A percentile compares a stretch with the other conserved stretches of the same genome.
Conservation (phyloP, 2,113 vertebrate genomes). For the Xerus inauris region DNA sequence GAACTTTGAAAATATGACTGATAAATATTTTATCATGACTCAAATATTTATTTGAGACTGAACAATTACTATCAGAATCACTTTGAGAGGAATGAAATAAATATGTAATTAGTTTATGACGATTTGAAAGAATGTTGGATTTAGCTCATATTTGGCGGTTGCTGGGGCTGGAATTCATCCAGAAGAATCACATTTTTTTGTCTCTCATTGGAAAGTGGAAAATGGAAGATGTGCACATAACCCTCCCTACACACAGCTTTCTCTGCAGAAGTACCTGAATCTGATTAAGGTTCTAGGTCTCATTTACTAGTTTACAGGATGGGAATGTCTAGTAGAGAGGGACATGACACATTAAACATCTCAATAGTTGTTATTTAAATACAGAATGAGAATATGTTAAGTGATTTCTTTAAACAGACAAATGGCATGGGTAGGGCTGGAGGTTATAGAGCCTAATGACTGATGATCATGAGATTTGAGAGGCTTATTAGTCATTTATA, state of each 20-base stretch:
- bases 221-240: not conserved
- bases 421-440: too few species aligned
- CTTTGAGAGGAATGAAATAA: not conserved
- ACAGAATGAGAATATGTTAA: not conserved
- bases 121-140: not conserved
- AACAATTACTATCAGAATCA: not conserved
- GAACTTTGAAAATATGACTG: too few species aligned
- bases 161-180: not conserved
- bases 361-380: not conserved
- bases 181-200: not conserved
- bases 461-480: not conserved
- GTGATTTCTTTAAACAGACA: not conserved
- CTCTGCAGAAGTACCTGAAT: not conserved
- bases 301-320: not conserved
- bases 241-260: fast-evolving
- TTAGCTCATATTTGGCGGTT: not conserved
- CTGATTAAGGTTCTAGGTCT: not conserved
- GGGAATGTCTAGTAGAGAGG: not conserved
- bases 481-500: fast-evolving
- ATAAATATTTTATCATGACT: too few species aligned
- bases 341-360: not conserved
- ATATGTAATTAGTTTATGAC: not conserved
- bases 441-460: not conserved
- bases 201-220: not conserved
- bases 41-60: not conserved